phyloP scores from a whole-genome alignment of 2,888 invertebrate species.

The Erebia aethiops region DNA sequence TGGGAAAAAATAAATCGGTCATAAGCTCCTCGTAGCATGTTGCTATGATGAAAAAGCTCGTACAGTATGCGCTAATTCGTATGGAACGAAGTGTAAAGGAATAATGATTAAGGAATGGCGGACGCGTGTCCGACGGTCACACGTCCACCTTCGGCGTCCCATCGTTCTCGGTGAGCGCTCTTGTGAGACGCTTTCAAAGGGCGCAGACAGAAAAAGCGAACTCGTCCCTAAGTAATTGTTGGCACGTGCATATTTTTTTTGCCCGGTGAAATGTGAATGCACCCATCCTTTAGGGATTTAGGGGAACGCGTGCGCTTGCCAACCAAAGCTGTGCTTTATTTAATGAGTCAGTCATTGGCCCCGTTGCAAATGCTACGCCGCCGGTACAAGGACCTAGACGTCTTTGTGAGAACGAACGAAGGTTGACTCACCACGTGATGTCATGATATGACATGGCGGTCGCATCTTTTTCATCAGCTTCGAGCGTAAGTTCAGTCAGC shows the following conservation, averaged over 20 bases:
- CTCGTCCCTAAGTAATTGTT: constrained; percentile 70
- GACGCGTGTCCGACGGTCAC: constrained; percentile 68
- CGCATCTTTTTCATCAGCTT: constrained; percentile 22
- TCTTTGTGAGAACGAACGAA: neutral
- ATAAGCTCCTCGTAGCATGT: constrained; percentile 33
- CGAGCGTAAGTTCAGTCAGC: constrained; percentile 21
- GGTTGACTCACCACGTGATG: constrained; percentile 59
- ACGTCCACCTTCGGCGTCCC: constrained; percentile 46
- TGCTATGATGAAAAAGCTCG: constrained; percentile 31
- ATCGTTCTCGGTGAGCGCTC: constrained; percentile 47
- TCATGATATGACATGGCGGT: constrained; percentile 61
- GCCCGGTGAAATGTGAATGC: constrained; percentile 60
- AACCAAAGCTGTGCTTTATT: constrained; percentile 20
- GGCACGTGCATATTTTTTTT: constrained; percentile 77
- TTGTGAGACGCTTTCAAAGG: constrained; percentile 46
- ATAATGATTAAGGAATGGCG: constrained; percentile 51
- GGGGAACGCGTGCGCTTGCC: constrained; percentile 49
- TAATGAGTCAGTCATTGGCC: constrained; percentile 15
- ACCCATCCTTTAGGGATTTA: constrained; percentile 58
- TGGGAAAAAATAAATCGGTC: constrained; percentile 38
- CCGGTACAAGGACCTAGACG: constrained; percentile 12
- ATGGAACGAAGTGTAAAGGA: constrained; percentile 58
- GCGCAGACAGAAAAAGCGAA: constrained; percentile 54
- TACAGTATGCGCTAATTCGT: constrained; percentile 47
- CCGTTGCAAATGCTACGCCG: constrained; percentile 58